Conservation (phyloP, 2,113 vertebrate genomes). For the Cyprichromis sp. region DNA sequence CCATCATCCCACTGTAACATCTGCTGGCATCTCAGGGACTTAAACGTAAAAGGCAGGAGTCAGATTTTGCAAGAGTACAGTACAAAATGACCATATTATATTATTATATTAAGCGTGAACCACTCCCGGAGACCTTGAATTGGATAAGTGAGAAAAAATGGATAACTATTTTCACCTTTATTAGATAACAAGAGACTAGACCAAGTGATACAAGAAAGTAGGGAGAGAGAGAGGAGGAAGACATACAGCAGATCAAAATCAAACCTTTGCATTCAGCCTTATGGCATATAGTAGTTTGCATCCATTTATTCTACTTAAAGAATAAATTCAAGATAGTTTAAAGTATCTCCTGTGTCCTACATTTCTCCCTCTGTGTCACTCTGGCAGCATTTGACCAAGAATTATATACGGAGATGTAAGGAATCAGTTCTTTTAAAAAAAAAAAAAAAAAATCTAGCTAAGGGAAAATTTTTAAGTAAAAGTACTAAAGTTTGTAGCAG, state of each 20-base stretch:
- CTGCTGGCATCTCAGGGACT: constrained; percentile 7
- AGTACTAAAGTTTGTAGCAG: not conserved
- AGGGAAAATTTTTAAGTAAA: not conserved
- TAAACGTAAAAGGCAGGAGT: not conserved
- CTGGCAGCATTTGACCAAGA: not conserved
- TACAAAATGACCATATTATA: not conserved
- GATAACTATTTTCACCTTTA: not conserved
- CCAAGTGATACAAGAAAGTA: not conserved
- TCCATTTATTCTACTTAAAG: not conserved
- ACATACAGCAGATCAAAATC: not conserved
- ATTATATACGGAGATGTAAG: not conserved
- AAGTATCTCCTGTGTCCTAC: not conserved
- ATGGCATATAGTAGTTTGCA: not conserved
- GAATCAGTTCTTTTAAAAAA: not conserved
- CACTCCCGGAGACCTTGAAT: not conserved
- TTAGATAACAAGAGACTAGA: not conserved
- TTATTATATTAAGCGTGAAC: not conserved
- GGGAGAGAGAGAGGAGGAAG: not conserved
- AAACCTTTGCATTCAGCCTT: not conserved
- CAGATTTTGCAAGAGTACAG: not conserved
- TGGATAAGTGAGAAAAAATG: not conserved
- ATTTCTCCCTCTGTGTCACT: not conserved
- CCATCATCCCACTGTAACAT: constrained; percentile 4
- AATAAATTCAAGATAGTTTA: not conserved
- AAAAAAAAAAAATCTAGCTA: not conserved